phyloP scores from a whole-genome alignment of 2,113 vertebrate genomes.

The Brachyistius frenatus region DNA sequence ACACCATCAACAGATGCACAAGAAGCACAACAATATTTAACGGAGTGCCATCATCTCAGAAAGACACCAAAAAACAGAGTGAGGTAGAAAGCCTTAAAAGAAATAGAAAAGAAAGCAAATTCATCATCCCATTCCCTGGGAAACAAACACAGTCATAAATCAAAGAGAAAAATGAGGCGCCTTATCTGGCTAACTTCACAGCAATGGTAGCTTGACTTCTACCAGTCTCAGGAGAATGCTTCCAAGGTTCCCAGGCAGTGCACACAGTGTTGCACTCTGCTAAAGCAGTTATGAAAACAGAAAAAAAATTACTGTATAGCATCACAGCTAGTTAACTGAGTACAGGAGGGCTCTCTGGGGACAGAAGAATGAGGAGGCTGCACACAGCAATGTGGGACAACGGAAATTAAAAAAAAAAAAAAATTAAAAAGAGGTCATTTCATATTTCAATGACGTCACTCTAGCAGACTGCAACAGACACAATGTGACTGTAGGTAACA shows the following conservation, averaged over 20 bases:
- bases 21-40: constrained; percentile 39
- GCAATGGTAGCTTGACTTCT: constrained; percentile 83
- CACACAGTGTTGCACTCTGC: constrained; percentile 49
- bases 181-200: constrained; percentile 84
- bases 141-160: constrained; percentile 84
- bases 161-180: constrained; percentile 81
- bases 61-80: constrained; percentile 35
- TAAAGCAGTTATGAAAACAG: constrained; percentile 62
- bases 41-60: constrained; percentile 44
- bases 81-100: constrained; percentile 65
- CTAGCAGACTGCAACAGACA: not conserved
- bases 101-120: constrained; percentile 79
- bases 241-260: constrained; percentile 60
- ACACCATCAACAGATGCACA: constrained; percentile 22
- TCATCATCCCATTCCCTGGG: constrained; percentile 75
- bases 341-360: constrained; percentile 40
- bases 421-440: constrained; percentile 49
- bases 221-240: constrained; percentile 73
- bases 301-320: constrained; percentile 74
- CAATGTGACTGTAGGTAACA: not conserved
- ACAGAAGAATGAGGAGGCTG: constrained; percentile 13
- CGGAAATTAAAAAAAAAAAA: constrained; percentile 12
- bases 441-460: not conserved
- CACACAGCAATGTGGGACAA: constrained; percentile 41
- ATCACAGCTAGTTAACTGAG: constrained; percentile 48